Base-by-base conservation (phyloP, 2,113 vertebrate species). In the Ammodytes marinus region DNA sequence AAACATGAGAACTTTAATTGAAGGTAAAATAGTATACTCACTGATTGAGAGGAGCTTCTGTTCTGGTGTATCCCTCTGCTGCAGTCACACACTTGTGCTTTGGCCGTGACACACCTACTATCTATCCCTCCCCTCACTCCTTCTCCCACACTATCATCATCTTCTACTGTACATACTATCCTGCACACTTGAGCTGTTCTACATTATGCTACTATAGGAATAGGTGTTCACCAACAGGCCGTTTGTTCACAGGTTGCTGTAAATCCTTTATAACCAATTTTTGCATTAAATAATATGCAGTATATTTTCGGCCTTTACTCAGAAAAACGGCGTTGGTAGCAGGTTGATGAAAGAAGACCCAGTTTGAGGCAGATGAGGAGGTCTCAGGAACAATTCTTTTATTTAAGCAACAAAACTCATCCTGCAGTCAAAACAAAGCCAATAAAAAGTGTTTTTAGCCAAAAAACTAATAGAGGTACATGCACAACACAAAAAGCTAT, bases 21-120 rank as follows among this genome's bases (percentile, higher is more conserved):
- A 42, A 40, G 2, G 8, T 61, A 40, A 68, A 77, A 57, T 69
- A 6, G 49, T 15, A 9, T 47, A 86, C 87, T 92, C 53, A 88
- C 85, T 39, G 74, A 17, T n/a, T 37, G 49, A 73, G 61, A 67
- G 67, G 77, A 70, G 80, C 72, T 13, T 53, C 54, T 0, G 17
- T n/a, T 3, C n/a, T 42, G 15, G 0, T 55, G 46, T 5, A 7
- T 67, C 35, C 61, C 63, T 77, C 39, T 43, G 40, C 67, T 65
- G 57, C 5, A 0, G 12, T 55, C 39, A 69, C 64, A 74, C 85
- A 19, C 43, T 59, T 40, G 59, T 69, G 60, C 58, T 75, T 60
- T 68, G 19, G 27, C 59, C 1, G 14, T 35, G 54, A 82, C 59
- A 58, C 45, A 57, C 13, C 61, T 70, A 71, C 35, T n/a, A 14